phyloP scores from a whole-genome alignment of 2,888 invertebrate species.

The Oligia latruncula region DNA sequence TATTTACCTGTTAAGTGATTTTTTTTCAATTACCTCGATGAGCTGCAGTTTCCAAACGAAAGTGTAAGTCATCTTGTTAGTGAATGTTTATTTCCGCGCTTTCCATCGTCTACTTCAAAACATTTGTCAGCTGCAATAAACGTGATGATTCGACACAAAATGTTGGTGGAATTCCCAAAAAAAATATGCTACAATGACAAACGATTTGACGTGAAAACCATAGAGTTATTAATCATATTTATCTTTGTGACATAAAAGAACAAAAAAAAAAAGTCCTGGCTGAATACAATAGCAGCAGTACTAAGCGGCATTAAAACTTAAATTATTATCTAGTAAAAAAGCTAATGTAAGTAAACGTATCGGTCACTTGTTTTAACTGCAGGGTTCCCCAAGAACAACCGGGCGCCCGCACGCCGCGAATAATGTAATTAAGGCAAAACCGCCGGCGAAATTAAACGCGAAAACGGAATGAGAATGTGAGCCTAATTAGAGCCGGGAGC shows the following conservation, averaged over 20 bases:
- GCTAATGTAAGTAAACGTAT: conserved; percentile 66
- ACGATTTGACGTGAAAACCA: conserved; percentile 43
- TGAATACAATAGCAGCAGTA: background rate
- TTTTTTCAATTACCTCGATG: conserved; percentile 89
- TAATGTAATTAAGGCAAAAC: conserved; percentile 91
- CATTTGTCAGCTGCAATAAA: conserved; percentile 79
- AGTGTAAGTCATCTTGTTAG: conserved; percentile 89
- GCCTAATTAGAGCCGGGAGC: conserved; percentile 90
- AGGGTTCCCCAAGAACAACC: conserved; percentile 73
- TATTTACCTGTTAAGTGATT: conserved; percentile 89
- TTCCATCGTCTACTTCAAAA: conserved; percentile 70
- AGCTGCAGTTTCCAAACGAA: conserved; percentile 83
- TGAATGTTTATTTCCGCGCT: conserved; percentile 81
- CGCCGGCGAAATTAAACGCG: conserved; percentile 91
- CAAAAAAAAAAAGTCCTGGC: conserved; percentile 4
- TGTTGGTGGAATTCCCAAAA: conserved; percentile 60
- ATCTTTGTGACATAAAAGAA: conserved; percentile 20
- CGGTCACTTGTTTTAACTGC: conserved; percentile 79
- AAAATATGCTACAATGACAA: conserved; percentile 47
- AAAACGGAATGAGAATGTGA: conserved; percentile 91
- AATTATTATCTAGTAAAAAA: conserved; percentile 50
- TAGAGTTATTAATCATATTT: conserved; percentile 52
- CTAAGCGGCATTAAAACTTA: conserved; percentile 17
- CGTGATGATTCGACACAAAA: conserved; percentile 72
- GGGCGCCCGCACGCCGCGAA: conserved; percentile 80